A percentile compares a stretch with the other conserved stretches of the same genome.
Conservation (phyloP, 1,140 invertebrate genomes). For the Drosophila triauraria region DNA sequence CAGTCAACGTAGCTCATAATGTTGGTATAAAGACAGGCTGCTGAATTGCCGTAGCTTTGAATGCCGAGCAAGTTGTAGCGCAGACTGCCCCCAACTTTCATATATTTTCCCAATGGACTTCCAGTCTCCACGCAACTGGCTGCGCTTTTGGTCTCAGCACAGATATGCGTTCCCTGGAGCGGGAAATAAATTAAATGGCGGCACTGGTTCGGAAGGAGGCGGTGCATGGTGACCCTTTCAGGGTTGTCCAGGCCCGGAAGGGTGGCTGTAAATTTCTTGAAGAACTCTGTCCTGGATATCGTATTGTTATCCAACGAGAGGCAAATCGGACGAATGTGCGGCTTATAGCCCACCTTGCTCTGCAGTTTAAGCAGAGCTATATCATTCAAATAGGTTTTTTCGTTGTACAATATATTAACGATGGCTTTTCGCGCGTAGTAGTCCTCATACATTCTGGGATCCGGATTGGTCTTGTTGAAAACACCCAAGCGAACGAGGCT, state of each 20-base stretch:
- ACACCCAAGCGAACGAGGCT: slow-evolving; percentile 11
- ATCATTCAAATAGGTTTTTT: neutral
- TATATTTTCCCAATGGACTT: neutral
- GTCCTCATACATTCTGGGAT: neutral
- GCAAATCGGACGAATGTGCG: slow-evolving; percentile 9
- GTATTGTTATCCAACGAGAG: neutral
- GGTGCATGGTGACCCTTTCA: accelerated
- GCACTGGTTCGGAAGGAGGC: neutral
- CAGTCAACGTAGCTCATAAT: neutral
- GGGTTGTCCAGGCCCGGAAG: neutral
- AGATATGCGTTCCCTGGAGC: neutral
- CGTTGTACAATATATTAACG: neutral
- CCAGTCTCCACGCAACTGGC: neutral
- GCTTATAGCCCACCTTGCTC: neutral
- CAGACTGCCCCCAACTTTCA: accelerated
- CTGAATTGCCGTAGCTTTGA: neutral
- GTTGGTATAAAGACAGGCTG: neutral
- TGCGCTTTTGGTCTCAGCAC: neutral
- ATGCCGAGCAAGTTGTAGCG: neutral
- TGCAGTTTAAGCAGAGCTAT: slow-evolving; percentile 5
- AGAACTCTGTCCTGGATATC: accelerated
- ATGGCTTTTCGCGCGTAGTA: neutral
- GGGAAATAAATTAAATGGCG: accelerated
- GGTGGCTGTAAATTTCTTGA: accelerated
- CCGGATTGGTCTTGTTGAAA: accelerated